Evolutionary conservation across 2,113 vertebrate genomes (phyloP), one percentile per base, ranked within the genome.

Genomic region (Cygnus buccinator): DNA sequence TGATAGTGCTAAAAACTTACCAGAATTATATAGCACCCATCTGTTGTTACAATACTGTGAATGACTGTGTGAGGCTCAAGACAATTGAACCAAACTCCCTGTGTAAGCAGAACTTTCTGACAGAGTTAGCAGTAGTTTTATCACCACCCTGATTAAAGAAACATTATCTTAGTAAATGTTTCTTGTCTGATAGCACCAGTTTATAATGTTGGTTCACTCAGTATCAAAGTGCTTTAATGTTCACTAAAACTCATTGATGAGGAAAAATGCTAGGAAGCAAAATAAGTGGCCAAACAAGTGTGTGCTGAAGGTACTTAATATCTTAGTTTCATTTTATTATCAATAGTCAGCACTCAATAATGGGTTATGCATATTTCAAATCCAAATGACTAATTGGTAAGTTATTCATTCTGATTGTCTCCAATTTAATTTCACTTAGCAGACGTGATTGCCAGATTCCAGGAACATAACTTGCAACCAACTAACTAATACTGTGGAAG

Each of bases 211-310:
- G 8, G 58, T 90, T 55, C 94, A 74, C 26, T 48, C 33, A 87
- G 35, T 37, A 76, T 81, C 65, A 73, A 72, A 70, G 83, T 1
- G 6, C 54, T 94, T 95, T 59, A 35, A 4, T 71, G 46, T 67
- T 94, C 75, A 77, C n/a, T 93, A 50, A 73, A 90, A 84, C 70
- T 89, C 72, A 77, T 25, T 94, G 44, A 78, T 18, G 62, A 83
- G 50, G 19, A 62, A 83, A 59, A 79, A 84, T 57, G 11, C 17
- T 48, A 14, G 33, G 58, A 29, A 78, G 29, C 22, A 48, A 82
- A 67, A 43, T 0, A 31, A 25, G 11, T 37, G 57, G 7, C 12
- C 10, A 72, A 66, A 29, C 0, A 57, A 72, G 10, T 3, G 0
- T 39, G 16, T 54, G 19, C n/a, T 88, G 79, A 66, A 83, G 18